phyloP scores from a whole-genome alignment of 1,140 invertebrate species.

The Notospermus geniculatus region DNA sequence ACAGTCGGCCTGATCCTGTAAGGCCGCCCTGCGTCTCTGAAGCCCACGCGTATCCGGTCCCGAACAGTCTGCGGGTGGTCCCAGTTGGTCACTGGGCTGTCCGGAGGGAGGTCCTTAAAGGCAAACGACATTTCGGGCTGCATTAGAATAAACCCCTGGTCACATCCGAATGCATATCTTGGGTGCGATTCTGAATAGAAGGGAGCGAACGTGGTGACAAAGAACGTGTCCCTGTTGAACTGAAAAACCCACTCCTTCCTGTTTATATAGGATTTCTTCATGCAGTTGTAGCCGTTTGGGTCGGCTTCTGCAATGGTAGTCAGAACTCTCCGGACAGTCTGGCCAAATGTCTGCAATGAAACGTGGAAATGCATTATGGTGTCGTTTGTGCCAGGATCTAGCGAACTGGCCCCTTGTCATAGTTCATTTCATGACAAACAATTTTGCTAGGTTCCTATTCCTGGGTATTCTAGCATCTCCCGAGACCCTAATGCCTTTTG shows the following conservation, averaged over 20 bases:
- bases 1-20: conserved; percentile 35
- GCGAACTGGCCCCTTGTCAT: too few species aligned
- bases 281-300: conserved; percentile 31
- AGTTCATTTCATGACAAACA: too few species aligned
- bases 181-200: conserved; percentile 44
- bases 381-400: too few species aligned
- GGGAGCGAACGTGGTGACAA: conserved; percentile 51
- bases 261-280: conserved; percentile 34
- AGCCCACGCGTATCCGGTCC: conserved; percentile 44
- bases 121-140: conserved; percentile 54
- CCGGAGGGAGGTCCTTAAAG: conserved; percentile 41
- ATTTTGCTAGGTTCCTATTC: too few species aligned
- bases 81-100: conserved; percentile 47
- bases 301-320: conserved; percentile 36
- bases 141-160: conserved; percentile 41
- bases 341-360: conserved; percentile 38
- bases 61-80: conserved; percentile 36
- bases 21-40: conserved; percentile 37
- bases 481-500: too few species aligned
- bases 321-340: conserved; percentile 32
- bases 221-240: conserved; percentile 47
- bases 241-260: conserved; percentile 46
- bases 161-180: conserved; percentile 35
- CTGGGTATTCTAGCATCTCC: too few species aligned
- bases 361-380: too few species aligned